Evolutionary conservation across 2,888 invertebrate genomes (phyloP).

Genomic region (Drosophila nr. perissopoda): DNA sequence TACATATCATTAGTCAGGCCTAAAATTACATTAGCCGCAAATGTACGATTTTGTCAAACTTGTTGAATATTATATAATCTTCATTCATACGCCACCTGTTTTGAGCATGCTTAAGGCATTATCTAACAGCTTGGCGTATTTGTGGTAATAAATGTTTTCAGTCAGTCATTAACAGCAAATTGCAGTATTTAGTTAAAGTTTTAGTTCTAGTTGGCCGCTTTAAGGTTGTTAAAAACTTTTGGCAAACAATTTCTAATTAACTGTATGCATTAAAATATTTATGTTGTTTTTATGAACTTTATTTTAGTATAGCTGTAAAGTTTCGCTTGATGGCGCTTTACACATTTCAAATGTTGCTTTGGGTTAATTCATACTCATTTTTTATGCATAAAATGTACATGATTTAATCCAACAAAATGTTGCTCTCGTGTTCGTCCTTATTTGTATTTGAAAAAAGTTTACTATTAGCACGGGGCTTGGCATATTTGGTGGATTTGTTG

Average conservation of each 20-base stretch:
- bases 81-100: not conserved
- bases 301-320: not conserved
- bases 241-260: not conserved
- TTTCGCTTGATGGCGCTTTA: not conserved
- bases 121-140: not conserved
- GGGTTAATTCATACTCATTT: not conserved
- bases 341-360: not conserved
- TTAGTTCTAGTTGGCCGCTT: not conserved
- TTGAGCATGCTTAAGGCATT: not conserved
- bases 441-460: not conserved
- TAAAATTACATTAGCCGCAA: not conserved
- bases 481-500: conserved; percentile 10
- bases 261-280: not conserved
- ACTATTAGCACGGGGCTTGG: not conserved
- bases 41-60: not conserved
- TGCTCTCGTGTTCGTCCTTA: not conserved
- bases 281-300: not conserved
- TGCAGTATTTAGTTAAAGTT: not conserved
- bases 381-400: conserved; percentile 1
- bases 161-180: not conserved
- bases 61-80: not conserved
- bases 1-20: not conserved
- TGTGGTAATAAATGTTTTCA: not conserved
- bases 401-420: conserved; percentile 22
- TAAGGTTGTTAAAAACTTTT: not conserved